phyloP scores from a whole-genome alignment of 2,113 vertebrate genomes.

The Cynopterus brachyotis region DNA sequence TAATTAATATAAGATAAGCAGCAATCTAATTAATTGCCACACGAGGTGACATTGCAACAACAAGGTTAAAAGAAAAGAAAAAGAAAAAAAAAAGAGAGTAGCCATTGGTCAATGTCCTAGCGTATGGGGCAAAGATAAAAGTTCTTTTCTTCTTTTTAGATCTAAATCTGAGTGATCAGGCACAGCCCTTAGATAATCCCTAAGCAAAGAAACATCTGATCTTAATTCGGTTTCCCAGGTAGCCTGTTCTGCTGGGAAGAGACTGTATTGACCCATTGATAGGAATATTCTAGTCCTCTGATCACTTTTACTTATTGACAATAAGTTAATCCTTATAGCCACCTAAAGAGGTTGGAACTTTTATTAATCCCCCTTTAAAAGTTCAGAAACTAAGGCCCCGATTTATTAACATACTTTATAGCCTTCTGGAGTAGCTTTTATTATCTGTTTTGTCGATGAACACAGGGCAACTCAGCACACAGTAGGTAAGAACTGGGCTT shows the following conservation, averaged over 20 bases:
- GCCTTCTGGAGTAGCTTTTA: not conserved
- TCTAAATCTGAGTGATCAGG: not conserved
- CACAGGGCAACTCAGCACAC: not conserved
- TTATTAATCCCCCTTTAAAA: not conserved
- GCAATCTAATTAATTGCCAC: not conserved
- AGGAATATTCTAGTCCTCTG: not conserved
- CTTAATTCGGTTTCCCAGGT: not conserved
- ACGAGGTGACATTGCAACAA: not conserved
- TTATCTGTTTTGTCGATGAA: not conserved
- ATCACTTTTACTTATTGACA: not conserved
- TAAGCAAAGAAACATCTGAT: not conserved
- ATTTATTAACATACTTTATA: not conserved
- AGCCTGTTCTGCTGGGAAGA: not conserved
- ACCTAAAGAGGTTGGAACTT: not conserved
- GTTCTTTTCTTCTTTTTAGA: not conserved
- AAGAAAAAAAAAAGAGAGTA: not conserved
- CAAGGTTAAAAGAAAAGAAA: not conserved
- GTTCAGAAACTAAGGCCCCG: not conserved
- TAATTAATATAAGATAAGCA: constrained; percentile 1
- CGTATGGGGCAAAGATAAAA: not conserved
- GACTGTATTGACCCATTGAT: not conserved
- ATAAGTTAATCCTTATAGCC: not conserved
- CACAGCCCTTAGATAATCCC: not conserved
- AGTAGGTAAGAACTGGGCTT: not conserved
- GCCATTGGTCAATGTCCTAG: not conserved